Conservation (phyloP, 2,113 vertebrate species). For the Manacus vitellinus region DNA sequence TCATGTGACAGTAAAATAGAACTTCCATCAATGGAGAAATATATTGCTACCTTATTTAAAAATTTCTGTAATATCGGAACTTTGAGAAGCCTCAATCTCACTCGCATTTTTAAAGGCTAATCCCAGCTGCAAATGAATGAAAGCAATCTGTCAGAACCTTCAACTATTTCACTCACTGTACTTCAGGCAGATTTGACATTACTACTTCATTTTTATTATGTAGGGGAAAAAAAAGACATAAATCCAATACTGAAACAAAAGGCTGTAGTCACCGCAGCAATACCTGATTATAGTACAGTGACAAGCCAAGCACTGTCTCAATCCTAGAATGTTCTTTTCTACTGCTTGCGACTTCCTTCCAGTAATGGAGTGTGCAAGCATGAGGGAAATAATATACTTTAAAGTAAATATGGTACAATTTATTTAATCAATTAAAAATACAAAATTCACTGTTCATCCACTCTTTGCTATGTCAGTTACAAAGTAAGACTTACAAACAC, state of each 20-base stretch:
- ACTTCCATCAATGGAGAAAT: neutral
- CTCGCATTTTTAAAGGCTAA: neutral
- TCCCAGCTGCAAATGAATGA: neutral
- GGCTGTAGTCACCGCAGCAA: neutral
- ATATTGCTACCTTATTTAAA: neutral
- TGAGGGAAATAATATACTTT: neutral
- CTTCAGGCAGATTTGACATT: neutral
- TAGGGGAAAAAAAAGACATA: neutral
- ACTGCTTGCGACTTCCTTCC: accelerated
- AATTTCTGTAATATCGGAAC: neutral
- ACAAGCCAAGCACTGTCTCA: neutral
- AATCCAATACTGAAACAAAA: neutral
- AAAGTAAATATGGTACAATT: neutral
- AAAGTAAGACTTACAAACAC: neutral
- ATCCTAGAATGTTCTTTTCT: neutral
- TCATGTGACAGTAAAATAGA: neutral
- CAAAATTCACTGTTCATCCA: neutral
- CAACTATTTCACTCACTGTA: neutral
- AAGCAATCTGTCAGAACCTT: neutral
- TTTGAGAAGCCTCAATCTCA: neutral
- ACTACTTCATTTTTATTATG: neutral
- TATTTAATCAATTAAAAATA: neutral
- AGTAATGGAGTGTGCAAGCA: neutral
- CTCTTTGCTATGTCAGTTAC: neutral
- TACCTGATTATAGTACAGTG: neutral